Base-by-base conservation (phyloP, 1,140 invertebrate genomes). In the Drosophila bipectinata region DNA sequence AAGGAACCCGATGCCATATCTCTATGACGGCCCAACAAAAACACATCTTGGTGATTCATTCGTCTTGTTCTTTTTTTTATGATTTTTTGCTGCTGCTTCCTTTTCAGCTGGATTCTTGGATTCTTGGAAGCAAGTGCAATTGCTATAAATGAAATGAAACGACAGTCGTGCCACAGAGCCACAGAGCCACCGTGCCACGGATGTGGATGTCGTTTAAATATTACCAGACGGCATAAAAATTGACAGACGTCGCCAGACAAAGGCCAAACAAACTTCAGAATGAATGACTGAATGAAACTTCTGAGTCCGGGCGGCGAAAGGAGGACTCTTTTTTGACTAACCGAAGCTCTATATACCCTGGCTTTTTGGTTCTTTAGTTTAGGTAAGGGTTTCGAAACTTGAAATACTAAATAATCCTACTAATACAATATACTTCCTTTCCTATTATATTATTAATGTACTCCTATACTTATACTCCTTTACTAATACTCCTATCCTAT, bases 161-260 rank as follows among this genome's bases (percentile, higher is more conserved):
- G 63, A 51, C 37, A 51, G 53, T 18, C 18, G 18, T 18, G 18
- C 18, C 18, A 18, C 18, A 18, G 18, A 18, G 18, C 18, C 18
- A 18, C 18, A 18, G 18, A 18, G 18, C 18, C 18, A 18, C 18
- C 51, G 49, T 34, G 71, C 64, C 69, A 72, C 81, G 81, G 82
- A 85, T 85, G 81, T 85, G 81, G 58, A 81, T 85, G 81, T 85
- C 81, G 82, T 85, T 87, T 85, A 81, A 85, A 87, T 77, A 85
- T 81, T 74, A 80, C 73, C 81, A 85, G 81, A 85, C 81, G 69
- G 82, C 81, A 84, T 85, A 72, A 81, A 87, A 85, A 80, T 85
- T 85, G 81, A 85, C 81, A 84, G 81, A 84, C 81, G 76, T 84
- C 80, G 79, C 71, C 61, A 76, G 48, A 82, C 74, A 83, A 83